Base-by-base conservation (phyloP, 2,797 vertebrate species). In the Enteromius mattozi region DNA sequence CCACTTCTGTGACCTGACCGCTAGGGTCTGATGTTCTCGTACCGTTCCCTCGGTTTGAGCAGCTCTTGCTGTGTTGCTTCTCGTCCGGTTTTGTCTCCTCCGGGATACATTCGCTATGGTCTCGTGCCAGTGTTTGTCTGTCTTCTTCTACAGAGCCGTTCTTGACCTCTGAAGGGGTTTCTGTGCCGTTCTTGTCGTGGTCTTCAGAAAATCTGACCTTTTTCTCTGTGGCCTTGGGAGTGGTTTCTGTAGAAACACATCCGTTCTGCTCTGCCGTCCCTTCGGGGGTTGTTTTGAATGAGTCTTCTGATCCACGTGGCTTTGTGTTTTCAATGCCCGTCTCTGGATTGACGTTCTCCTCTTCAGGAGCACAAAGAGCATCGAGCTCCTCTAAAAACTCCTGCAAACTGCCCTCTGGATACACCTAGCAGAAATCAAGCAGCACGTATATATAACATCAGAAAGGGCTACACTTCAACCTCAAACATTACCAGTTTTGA, bases 321-420 rank as follows among this genome's bases (percentile, higher is more conserved):
- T 90, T 91, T 6, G 33, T 19, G 89, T 92, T 91, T 19, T 78
- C 70, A 8, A 91, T 89, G 72, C 82, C 87, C 1, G 63, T 61
- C 19, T 86, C 82, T 45, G 85, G 35, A 66, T 51, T 75, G 47
- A 83, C 83, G 81, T 92, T 86, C 1, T 61, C 56, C 24, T 5
- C 4, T 24, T 93, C 93, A 37, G 87, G 33, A 6, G 93, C 92
- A 68, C 92, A 93, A 75, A 94, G 88, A 74, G 91, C 91, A 8
- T 96, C 94, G 0, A 95, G 93, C 78, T 95, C 94, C 89, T 95
- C 94, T 75, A 95, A 85, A 88, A 96, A 95, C 68, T 94, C 95
- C 81, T 95, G 94, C 78, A 95, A 80, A 71, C 88, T 93, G 2
- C 91, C 89, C 49, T 95, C 93, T 70, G 89, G 85, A 74, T 56